These are phyloP conservation scores for Eupithecia subfuscata DNA, from an alignment of 2,888 invertebrate species.

Conservation along the genomic window DNA sequence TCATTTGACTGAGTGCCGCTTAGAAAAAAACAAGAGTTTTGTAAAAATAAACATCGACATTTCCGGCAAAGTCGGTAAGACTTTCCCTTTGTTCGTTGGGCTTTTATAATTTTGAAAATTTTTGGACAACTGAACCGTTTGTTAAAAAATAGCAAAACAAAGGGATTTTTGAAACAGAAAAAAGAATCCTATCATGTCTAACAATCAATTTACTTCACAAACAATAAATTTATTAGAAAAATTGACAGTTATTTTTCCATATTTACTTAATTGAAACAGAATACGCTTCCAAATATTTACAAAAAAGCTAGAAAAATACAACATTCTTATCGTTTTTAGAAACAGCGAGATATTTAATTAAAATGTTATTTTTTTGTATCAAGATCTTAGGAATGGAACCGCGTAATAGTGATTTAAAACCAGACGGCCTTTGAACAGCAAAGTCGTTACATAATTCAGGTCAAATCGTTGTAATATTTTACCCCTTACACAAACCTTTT, in stretches of 20 bases:
- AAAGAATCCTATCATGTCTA: slow-evolving; percentile 21
- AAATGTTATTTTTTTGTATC: slow-evolving; percentile 21
- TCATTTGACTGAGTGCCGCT: slow-evolving; percentile 56
- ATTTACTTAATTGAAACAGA: slow-evolving; percentile 8
- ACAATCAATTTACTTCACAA: slow-evolving; percentile 19
- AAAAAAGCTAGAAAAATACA: slow-evolving; percentile 18
- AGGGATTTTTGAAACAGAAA: slow-evolving; percentile 36
- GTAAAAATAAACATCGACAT: slow-evolving; percentile 43
- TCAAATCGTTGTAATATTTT: slow-evolving; percentile 36
- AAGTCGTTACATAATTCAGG: slow-evolving; percentile 34
- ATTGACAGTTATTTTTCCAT: neutral
- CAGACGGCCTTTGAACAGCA: slow-evolving; percentile 24
- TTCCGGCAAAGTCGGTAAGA: slow-evolving; percentile 28
- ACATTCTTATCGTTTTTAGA: neutral
- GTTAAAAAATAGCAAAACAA: slow-evolving; percentile 40
- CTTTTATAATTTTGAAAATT: slow-evolving; percentile 42
- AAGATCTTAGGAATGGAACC: slow-evolving; percentile 20
- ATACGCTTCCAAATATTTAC: neutral
- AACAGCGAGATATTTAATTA: slow-evolving; percentile 23
- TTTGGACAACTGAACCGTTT: slow-evolving; percentile 33
- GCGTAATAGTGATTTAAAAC: slow-evolving; percentile 31
- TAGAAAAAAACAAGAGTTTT: slow-evolving; percentile 52
- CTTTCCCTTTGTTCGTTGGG: slow-evolving; percentile 38
- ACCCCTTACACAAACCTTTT: slow-evolving; percentile 39
- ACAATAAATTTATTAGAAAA: neutral